Conservation (phyloP, 2,113 vertebrate genomes). For the Cisticola juncidis region DNA sequence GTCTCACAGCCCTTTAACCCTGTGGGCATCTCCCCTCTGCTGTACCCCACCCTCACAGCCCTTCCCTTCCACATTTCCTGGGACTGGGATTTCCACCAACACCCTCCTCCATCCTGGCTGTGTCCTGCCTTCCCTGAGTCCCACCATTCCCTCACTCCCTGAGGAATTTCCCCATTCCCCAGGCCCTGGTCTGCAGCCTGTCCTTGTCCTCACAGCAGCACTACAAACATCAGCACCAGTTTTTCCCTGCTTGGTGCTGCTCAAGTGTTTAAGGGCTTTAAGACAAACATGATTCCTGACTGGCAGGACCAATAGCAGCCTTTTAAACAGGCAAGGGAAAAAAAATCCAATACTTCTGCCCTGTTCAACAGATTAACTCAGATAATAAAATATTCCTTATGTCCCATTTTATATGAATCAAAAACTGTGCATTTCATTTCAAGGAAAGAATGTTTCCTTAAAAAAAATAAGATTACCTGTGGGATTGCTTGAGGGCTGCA, state of each 20-base stretch:
- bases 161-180: not conserved
- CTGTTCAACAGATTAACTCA: not conserved
- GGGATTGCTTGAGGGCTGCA: no score
- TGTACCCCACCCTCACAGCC: not conserved
- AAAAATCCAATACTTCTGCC: not conserved
- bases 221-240: not conserved
- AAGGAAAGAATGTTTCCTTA: not conserved
- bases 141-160: not conserved
- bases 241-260: not conserved
- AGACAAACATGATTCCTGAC: accelerated
- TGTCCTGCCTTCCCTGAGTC: not conserved
- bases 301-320: not conserved
- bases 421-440: not conserved
- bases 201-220: not conserved
- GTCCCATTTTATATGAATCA: not conserved
- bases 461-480: not conserved
- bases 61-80: not conserved
- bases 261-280: not conserved
- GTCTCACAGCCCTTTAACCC: not conserved
- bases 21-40: not conserved
- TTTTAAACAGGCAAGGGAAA: not conserved
- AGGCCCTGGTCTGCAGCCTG: not conserved
- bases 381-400: not conserved
- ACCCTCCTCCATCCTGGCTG: not conserved
- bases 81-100: not conserved